Base-by-base conservation (phyloP, 2,888 invertebrate species). In the Andrena minutula region DNA sequence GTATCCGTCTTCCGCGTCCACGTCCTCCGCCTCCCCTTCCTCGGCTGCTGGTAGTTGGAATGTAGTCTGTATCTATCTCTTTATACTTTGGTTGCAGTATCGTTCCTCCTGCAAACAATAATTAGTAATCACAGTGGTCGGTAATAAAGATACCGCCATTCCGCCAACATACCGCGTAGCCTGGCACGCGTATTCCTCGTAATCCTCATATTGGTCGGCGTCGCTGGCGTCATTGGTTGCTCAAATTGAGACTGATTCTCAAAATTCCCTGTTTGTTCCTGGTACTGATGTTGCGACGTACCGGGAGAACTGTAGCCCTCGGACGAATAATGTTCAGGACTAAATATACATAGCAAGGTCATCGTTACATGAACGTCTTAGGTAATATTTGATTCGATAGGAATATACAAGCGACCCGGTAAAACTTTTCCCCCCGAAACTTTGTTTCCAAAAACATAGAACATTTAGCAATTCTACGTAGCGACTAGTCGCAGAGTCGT, bases 141-240 rank as follows among this genome's bases (percentile, higher is more conserved):
- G n/a, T 66, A 51, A 68, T 2, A 58, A 41, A 30, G 28, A 6
- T 56, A 66, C 53, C 63, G 26, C 16, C 16, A 26, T 35, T 20
- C 8, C 51, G 0, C 35, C 35, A 65, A 76, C 85, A 64, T 89
- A 93, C 94, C 94, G 71, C 94, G 90, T 80, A 94, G 87, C 74
- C 94, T 91, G 23, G 94, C 94, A 61, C 94, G 89, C 1, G 93
- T 93, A 75, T 94, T 94, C 51, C 94, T 90, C n/a, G 94, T 94
- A 6, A 94, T 94, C 82, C 94, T 87, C 94, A 94, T 91, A 85
- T 94, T 93, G 64, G 90, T 87, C 20, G 92, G 90, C 47, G 92
- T 89, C 0, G 92, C 91, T 16, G 94, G 94, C n/a, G 94, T 94
- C 89, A 92, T 90, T 12, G 94, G 94, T 66, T 93, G 94, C 58